Percentiles rank a stretch among this genome's conserved stretches.
Evolutionary conservation across 2,888 invertebrate species (phyloP).

Genomic region (Helicoverpa assulta): DNA sequence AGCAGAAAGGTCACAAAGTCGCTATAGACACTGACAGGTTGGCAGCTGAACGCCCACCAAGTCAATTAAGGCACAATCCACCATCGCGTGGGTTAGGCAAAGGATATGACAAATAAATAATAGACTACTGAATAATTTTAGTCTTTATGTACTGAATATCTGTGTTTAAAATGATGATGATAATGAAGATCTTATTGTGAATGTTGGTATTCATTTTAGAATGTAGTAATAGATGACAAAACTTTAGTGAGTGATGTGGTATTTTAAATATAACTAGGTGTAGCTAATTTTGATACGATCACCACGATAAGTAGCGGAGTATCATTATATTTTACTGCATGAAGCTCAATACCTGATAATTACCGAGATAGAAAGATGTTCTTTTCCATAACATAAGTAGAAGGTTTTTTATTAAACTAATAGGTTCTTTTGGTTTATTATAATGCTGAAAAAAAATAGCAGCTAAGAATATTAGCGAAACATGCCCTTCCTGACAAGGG

Average conservation of each 20-base stretch:
- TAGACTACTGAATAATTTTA: slow-evolving; percentile 28
- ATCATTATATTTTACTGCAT: too few species aligned
- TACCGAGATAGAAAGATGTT: too few species aligned
- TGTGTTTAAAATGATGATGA: slow-evolving; percentile 23
- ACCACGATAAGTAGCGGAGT: too few species aligned
- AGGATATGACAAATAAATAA: slow-evolving; percentile 44
- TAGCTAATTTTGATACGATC: too few species aligned
- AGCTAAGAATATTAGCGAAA: too few species aligned
- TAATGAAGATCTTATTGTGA: slow-evolving; percentile 22
- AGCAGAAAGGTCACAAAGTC: slow-evolving; percentile 26
- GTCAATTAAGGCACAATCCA: slow-evolving; percentile 44
- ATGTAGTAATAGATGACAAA: not conserved
- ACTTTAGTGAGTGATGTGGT: not conserved
- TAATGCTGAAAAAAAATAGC: too few species aligned
- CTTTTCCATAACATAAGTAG: too few species aligned
- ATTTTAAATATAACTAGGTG: too few species aligned
- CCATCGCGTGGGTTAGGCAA: slow-evolving; percentile 37
- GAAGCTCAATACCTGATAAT: too few species aligned
- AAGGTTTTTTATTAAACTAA: too few species aligned
- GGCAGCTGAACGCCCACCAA: slow-evolving; percentile 28
- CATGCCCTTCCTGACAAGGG: too few species aligned
- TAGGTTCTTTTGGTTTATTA: too few species aligned
- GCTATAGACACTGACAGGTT: slow-evolving; percentile 41
- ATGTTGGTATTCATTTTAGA: slow-evolving; percentile 22
- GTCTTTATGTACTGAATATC: slow-evolving; percentile 25